A percentile compares a stretch with the other conserved stretches of the same genome.
Conservation (phyloP, 2,113 vertebrate species). For the Guaruba guarouba region DNA sequence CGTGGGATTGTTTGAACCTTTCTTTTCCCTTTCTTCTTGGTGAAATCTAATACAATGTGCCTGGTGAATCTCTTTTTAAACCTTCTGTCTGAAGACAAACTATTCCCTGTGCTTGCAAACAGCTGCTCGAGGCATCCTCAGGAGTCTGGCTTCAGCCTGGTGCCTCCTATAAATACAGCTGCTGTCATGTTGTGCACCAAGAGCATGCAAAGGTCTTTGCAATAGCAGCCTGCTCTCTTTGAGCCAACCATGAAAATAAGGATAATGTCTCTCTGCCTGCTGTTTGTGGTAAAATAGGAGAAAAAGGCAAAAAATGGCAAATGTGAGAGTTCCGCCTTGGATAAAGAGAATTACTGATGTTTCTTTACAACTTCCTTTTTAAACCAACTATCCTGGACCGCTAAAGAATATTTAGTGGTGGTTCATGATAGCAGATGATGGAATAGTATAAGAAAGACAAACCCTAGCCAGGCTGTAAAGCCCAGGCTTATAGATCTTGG, state of each 20-base stretch:
- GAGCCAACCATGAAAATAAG: background rate
- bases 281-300: background rate
- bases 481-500: background rate
- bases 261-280: background rate
- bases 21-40: background rate
- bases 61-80: background rate
- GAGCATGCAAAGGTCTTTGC: background rate
- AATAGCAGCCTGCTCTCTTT: background rate
- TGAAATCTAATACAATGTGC: background rate
- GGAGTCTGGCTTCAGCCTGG: background rate
- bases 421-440: background rate
- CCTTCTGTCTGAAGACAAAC: background rate
- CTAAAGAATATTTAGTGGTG: background rate
- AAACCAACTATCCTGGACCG: background rate
- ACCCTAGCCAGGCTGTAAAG: background rate
- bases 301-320: background rate
- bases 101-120: background rate
- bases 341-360: background rate
- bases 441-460: background rate
- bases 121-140: accelerated
- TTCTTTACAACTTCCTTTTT: background rate
- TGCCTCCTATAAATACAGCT: background rate
- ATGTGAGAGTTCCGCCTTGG: background rate
- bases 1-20: background rate
- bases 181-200: background rate